Percentiles rank a stretch among this genome's conserved stretches.
Evolutionary conservation across 2,888 invertebrate genomes (phyloP).

Genomic region (Parelbella ahira): DNA sequence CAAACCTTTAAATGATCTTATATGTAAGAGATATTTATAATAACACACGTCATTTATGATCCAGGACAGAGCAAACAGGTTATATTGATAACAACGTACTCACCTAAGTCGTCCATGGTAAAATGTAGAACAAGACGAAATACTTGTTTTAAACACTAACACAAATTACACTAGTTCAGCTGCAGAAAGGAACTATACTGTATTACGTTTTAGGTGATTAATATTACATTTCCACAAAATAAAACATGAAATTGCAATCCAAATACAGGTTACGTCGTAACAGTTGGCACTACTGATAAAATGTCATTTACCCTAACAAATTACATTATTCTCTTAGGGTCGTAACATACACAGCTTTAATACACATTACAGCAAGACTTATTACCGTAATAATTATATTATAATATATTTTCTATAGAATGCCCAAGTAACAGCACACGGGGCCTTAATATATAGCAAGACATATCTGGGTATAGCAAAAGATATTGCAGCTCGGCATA

Average conservation of each 20-base stretch:
- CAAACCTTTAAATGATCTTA: too few species aligned
- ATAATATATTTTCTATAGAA: too few species aligned
- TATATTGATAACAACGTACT: constrained; percentile 66
- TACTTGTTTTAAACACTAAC: constrained; percentile 6
- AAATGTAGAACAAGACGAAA: constrained; percentile 6
- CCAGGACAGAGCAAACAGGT: constrained; percentile 67
- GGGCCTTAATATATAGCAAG: too few species aligned
- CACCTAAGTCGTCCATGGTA: constrained; percentile 75
- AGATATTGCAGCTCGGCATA: too few species aligned
- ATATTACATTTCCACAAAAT: constrained; percentile 31
- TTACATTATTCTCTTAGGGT: too few species aligned
- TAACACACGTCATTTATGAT: constrained; percentile 59
- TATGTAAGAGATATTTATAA: too few species aligned
- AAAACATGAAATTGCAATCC: constrained; percentile 46
- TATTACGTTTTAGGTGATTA: constrained; percentile 1
- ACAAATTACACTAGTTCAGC: constrained; percentile 9
- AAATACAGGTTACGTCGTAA: constrained; percentile 48
- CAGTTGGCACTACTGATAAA: constrained; percentile 42
- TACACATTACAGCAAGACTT: too few species aligned
- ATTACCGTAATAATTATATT: too few species aligned
- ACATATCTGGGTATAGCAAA: too few species aligned
- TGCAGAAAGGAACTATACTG: neutral
- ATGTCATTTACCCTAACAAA: constrained; percentile 33
- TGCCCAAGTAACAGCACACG: too few species aligned
- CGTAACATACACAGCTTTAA: too few species aligned